phyloP scores from a whole-genome alignment of 1,140 invertebrate genomes.

The Drosophila tristis region DNA sequence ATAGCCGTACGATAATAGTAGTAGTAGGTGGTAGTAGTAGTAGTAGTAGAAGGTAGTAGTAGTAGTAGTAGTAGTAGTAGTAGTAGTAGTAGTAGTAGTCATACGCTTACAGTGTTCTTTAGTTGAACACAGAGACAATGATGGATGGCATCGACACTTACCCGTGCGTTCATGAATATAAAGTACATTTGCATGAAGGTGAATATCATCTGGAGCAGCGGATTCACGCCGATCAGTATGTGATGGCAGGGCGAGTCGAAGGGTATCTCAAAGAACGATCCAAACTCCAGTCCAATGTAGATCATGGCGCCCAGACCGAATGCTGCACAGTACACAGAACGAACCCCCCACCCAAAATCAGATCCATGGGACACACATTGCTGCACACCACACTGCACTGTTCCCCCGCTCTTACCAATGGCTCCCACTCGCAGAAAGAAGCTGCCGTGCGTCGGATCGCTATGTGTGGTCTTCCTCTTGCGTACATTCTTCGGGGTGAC shows the following conservation, averaged over 20 bases:
- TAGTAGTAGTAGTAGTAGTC: constrained; percentile 43
- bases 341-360: no score
- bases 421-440: constrained; percentile 98
- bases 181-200: constrained; percentile 99
- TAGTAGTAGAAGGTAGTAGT: constrained; percentile 40
- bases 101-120: constrained; percentile 68
- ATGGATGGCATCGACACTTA: constrained; percentile 85
- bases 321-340: constrained; percentile 86
- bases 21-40: constrained; percentile 39
- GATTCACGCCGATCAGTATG: constrained; percentile 95
- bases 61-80: constrained; percentile 42
- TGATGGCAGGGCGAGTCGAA: constrained; percentile 94
- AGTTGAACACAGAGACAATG: constrained; percentile 19
- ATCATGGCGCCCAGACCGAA: constrained; percentile 99
- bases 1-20: constrained; percentile 28
- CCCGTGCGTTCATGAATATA: constrained; percentile 99
- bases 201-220: constrained; percentile 97
- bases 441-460: constrained; percentile 96
- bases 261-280: constrained; percentile 97
- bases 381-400: no score
- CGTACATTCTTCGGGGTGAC: constrained; percentile 87
- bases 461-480: constrained; percentile 95
- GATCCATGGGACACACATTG: background rate
- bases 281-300: constrained; percentile 97
- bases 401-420: constrained; percentile 89